These are phyloP conservation scores for Dryobota labecula DNA, from an alignment of 2,888 invertebrate genomes.

Conservation along the genomic window DNA sequence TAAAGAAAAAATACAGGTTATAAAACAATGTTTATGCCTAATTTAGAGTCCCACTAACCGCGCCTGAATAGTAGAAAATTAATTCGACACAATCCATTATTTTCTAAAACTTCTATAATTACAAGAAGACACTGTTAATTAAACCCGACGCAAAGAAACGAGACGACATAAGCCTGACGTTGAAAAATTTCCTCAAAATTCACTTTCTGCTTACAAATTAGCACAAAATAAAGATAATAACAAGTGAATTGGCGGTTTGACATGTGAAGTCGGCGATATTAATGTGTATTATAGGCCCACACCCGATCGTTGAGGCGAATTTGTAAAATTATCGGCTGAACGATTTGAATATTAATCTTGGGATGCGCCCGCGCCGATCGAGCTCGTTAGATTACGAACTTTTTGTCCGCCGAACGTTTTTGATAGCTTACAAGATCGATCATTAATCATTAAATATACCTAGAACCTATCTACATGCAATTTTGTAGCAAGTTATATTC, in stretches of 20 bases:
- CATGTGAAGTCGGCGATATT: conserved; percentile 86
- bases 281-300: conserved; percentile 89
- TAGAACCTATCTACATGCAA: conserved; percentile 22
- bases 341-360: conserved; percentile 87
- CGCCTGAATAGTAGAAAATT: conserved; percentile 17
- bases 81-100: conserved; percentile 17
- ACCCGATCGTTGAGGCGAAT: conserved; percentile 85
- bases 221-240: conserved; percentile 88
- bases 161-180: conserved; percentile 47
- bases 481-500: conserved; percentile 11
- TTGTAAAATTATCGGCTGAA: conserved; percentile 87
- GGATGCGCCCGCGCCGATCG: conserved; percentile 72
- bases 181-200: conserved; percentile 72
- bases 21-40: no score
- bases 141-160: conserved; percentile 49
- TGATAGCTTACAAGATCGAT: conserved; percentile 57
- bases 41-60: no score
- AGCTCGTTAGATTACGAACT: conserved; percentile 71
- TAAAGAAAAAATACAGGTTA: no score
- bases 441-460: conserved; percentile 53
- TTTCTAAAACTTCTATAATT: conserved; percentile 33
- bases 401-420: conserved; percentile 61
- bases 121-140: conserved; percentile 37
- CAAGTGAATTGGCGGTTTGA: conserved; percentile 87
- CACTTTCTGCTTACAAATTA: conserved; percentile 83